Conservation (phyloP, 2,797 vertebrate species). For the Huso huso region DNA sequence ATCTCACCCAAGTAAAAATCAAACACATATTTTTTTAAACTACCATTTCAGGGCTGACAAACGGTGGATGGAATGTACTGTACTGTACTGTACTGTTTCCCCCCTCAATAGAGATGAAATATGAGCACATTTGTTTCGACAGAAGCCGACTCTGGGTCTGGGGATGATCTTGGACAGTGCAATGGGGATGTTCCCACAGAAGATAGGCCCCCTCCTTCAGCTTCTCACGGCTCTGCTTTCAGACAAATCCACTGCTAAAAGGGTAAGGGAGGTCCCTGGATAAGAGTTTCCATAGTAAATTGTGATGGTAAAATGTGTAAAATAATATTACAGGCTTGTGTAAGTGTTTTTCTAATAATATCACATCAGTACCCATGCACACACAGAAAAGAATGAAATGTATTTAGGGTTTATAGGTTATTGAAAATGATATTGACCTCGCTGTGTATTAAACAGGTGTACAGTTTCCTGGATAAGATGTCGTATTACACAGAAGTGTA, state of each 20-base stretch:
- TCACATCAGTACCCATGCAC: not conserved
- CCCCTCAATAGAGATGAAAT: too few species aligned
- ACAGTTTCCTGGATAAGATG: constrained; percentile 96
- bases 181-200: constrained; percentile 88
- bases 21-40: too few species aligned
- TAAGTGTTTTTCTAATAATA: too few species aligned
- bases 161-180: constrained; percentile 90
- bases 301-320: too few species aligned
- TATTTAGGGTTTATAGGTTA: too few species aligned
- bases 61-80: too few species aligned
- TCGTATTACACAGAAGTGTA: constrained; percentile 89
- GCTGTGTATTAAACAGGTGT: constrained; percentile 63
- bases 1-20: too few species aligned
- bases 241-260: constrained; percentile 90
- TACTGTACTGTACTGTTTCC: too few species aligned
- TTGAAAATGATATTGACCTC: not conserved
- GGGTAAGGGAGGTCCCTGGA: constrained; percentile 51
- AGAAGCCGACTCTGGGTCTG: constrained; percentile 88
- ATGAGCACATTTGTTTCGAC: not conserved
- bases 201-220: constrained; percentile 81
- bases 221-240: constrained; percentile 85
- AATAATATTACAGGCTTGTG: too few species aligned
- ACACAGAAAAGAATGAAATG: not conserved
- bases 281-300: too few species aligned
- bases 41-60: too few species aligned